Evolutionary conservation across 2,797 vertebrate genomes (phyloP), one percentile per base, ranked within the genome.

Genomic region (Sciurus vulgaris): DNA sequence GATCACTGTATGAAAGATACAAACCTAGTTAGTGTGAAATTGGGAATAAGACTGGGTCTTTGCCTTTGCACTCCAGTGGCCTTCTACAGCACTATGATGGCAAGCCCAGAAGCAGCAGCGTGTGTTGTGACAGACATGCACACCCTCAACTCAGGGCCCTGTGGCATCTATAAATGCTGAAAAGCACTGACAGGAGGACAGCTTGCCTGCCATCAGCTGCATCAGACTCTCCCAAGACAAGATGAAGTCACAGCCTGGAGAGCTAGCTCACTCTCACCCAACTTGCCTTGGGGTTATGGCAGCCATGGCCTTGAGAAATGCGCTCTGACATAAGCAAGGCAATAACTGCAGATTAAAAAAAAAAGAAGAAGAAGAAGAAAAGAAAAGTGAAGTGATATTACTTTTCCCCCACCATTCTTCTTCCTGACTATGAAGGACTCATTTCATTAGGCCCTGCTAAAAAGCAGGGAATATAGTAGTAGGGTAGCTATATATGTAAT

Each of bases 361-460:
- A 10, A 54, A 18, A 6, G 51, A n/a, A n/a, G n/a, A n/a, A n/a
- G 5, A 8, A 56, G 7, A 47, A 9, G 44, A 47, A 26, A 18
- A 70, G 61, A 81, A 47, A 54, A 38, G 28, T 35, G 20, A 0
- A n/a, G 18, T 28, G 76, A 15, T 69, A 7, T 74, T 56, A 61
- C 49, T 30, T n/a, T 54, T 70, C 49, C 78, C 59, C 38, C 69
- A 24, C 70, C 77, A 83, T 78, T 83, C 9, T 38, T 82, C 33
- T 77, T 61, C 38, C 61, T 69, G 26, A 56, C 56, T 72, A 18
- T 14, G 17, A 92, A 86, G 22, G 24, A 72, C n/a, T 11, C 69
- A 86, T 59, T 92, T 85, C 44, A 86, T 59, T 70, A 88, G 26
- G 76, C 65, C 94, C 78, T 56, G n/a, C 30, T 74, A 77, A 92